phyloP scores from a whole-genome alignment of 1,140 invertebrate species.

The Ceratina japonica region DNA sequence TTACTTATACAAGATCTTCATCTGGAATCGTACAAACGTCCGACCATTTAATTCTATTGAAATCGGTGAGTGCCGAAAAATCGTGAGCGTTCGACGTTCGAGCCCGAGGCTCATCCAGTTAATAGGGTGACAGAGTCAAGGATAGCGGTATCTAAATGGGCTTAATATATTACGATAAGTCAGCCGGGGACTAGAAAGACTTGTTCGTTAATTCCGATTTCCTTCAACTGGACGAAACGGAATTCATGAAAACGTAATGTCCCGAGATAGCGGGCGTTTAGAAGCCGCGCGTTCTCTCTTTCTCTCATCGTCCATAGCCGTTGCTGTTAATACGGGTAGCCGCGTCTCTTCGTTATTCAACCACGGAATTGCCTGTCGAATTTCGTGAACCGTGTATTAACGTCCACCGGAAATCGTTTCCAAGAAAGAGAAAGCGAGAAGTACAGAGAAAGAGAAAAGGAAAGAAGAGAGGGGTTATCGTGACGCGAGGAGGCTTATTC shows the following conservation, averaged over 20 bases:
- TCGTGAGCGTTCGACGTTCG: not conserved
- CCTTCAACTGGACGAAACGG: slow-evolving; percentile 26
- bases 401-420: not conserved
- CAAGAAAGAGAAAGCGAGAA: not conserved
- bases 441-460: not conserved
- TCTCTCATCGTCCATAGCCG: not conserved
- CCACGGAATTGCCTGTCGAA: slow-evolving; percentile 2
- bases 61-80: not conserved
- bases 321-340: slow-evolving; percentile 30
- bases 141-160: slow-evolving; percentile 57
- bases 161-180: slow-evolving; percentile 51
- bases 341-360: not conserved
- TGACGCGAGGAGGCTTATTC: slow-evolving; percentile 13
- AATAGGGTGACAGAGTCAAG: slow-evolving; percentile 51
- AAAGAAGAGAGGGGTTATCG: no score
- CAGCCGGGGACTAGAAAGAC: slow-evolving; percentile 27
- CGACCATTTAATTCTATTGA: slow-evolving; percentile 1
- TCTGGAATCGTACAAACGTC: not conserved
- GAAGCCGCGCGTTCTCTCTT: not conserved
- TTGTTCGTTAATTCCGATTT: slow-evolving; percentile 35
- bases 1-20: not conserved
- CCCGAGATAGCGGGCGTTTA: slow-evolving; percentile 38
- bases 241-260: slow-evolving; percentile 45
- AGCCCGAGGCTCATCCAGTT: slow-evolving; percentile 16
- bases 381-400: slow-evolving; percentile 6